phyloP scores from a whole-genome alignment of 2,888 invertebrate species.

The Pachydiplax longipennis region DNA sequence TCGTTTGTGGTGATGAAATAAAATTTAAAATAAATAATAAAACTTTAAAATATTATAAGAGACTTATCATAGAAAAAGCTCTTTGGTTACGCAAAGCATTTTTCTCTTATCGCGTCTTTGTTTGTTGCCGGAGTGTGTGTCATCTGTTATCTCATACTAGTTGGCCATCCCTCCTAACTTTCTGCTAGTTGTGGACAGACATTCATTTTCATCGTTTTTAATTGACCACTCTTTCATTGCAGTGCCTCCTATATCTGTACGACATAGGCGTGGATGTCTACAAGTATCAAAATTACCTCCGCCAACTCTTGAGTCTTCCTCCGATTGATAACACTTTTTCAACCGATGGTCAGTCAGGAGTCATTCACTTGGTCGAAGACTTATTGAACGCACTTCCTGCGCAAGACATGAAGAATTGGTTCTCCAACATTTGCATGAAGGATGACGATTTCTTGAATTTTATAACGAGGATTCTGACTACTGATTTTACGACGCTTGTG shows the following conservation, averaged over 20 bases:
- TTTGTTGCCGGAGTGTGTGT: no score
- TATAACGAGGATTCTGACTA: not conserved
- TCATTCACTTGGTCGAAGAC: conserved; percentile 53
- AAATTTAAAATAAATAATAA: no score
- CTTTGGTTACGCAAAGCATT: no score
- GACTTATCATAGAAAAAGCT: no score
- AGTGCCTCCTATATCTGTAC: conserved; percentile 54
- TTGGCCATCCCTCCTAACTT: no score
- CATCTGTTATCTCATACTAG: no score
- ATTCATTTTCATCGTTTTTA: no score
- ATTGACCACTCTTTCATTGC: not conserved
- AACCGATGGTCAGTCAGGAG: not conserved
- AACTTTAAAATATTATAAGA: no score
- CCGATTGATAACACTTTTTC: not conserved
- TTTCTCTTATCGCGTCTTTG: no score
- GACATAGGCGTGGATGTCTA: conserved; percentile 54
- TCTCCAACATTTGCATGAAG: conserved; percentile 17
- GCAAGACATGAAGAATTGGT: conserved; percentile 53
- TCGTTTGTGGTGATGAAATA: no score
- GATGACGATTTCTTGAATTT: not conserved
- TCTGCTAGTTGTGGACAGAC: no score
- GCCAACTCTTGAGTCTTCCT: conserved; percentile 52
- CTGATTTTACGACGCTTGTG: not conserved
- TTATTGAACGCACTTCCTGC: conserved; percentile 53
- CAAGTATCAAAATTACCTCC: conserved; percentile 52